Base-by-base conservation (phyloP, 2,113 vertebrate genomes). In the Puffinus mauretanicus region DNA sequence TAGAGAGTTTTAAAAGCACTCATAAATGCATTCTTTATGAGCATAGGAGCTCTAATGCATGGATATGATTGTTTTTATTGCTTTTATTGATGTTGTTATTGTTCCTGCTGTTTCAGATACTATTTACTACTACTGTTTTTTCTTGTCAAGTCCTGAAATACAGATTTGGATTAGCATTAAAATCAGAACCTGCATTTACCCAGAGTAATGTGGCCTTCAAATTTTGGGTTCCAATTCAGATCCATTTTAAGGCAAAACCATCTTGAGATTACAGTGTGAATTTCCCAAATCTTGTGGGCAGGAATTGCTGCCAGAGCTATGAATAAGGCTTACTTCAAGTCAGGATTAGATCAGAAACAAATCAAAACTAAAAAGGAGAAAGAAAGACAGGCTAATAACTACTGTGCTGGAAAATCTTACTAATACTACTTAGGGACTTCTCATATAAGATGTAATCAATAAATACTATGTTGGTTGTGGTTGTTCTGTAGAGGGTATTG, bases 21-120 rank as follows among this genome's bases (percentile, higher is more conserved):
- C 62, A 87, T 96, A 89, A 96, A 82, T 76, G 40, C 25, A 66
- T 58, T 96, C 38, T 82, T 91, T 84, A 87, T 40, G 13, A 91
- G 65, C 55, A 77, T 4, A 65, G 51, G 38, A 85, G 26, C 18
- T 82, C 54, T 85, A 85, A 90, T 80, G 54, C 32, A 34, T 36
- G 15, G 32, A 38, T 89, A 80, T 22, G 3, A 85, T 85, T 79
- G 4, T 0, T 25, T 93, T 92, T 85, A 67, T 78, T 88, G 69
- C 5, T 84, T 91, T 87, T 84, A 90, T 73, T 91, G 87, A 85
- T 80, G 70, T 40, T 80, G 0, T 82, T 94, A 65, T 54, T 82
- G 36, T 72, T 94, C 46, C 87, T 77, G 49, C 27, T 85, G 49
- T 87, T 93, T 95, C 62, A 80, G 54, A 65, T 58, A n/a, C 21